Conservation (phyloP, 2,888 invertebrate species). For the Minunthozetes semirufus region DNA sequence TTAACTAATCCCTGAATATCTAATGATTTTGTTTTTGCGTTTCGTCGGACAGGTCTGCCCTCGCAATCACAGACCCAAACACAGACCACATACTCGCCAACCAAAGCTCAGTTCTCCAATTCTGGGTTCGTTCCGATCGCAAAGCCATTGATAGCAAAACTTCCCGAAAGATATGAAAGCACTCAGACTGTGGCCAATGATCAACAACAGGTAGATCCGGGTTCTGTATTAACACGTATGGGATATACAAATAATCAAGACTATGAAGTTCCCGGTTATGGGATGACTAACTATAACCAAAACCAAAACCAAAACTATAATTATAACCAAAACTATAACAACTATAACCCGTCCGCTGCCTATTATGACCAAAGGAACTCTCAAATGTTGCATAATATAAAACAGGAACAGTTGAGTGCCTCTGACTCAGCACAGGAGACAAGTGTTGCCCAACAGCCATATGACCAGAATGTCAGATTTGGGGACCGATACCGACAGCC, state of each 20-base stretch:
- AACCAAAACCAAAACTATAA: not conserved
- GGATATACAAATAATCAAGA: slow-evolving; percentile 13
- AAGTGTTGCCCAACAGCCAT: not conserved
- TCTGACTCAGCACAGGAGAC: not conserved
- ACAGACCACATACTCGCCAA: slow-evolving; percentile 13
- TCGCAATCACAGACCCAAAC: not conserved
- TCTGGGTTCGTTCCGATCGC: slow-evolving; percentile 36
- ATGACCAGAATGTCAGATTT: slow-evolving; percentile 1
- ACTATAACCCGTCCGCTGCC: not conserved
- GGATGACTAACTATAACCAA: not conserved
- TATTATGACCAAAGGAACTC: not conserved
- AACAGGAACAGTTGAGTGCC: not conserved
- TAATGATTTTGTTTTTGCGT: not conserved
- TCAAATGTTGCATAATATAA: not conserved
- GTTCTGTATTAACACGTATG: slow-evolving; percentile 14
- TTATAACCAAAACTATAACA: not conserved
- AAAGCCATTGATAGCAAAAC: slow-evolving; percentile 27
- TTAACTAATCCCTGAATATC: slow-evolving; percentile 2
- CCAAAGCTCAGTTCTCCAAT: slow-evolving; percentile 9
- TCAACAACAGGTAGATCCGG: slow-evolving; percentile 13
- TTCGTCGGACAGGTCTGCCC: not conserved
- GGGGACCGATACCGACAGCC: not conserved
- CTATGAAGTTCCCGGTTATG: slow-evolving; percentile 8
- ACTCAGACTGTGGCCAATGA: not conserved
- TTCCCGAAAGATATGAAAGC: slow-evolving; percentile 2